Conservation (phyloP, 2,113 vertebrate species). For the Rhabdornis inornatus region DNA sequence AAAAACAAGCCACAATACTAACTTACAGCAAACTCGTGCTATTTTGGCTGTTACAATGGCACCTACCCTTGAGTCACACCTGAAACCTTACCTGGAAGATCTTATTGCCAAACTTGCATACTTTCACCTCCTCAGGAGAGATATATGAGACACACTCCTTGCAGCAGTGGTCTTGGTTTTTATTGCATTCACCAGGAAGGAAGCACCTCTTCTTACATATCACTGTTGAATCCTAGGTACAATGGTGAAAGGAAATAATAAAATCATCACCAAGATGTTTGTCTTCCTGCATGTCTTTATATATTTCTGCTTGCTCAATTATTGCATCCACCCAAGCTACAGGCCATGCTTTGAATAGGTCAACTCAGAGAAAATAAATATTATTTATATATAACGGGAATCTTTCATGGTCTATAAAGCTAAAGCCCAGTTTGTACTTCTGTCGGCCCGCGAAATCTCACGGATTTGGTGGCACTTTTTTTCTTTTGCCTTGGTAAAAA, state of each 20-base stretch:
- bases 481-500: not conserved
- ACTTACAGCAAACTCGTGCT: not conserved
- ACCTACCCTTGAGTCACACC: not conserved
- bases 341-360: not conserved
- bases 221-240: constrained; percentile 88
- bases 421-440: not conserved
- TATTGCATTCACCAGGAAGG: constrained; percentile 75
- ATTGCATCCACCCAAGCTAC: not conserved
- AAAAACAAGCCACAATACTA: not conserved
- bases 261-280: not conserved
- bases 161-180: constrained; percentile 76
- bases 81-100: constrained; percentile 84
- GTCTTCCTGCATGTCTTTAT: not conserved
- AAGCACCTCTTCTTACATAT: constrained; percentile 88
- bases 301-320: not conserved
- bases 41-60: not conserved
- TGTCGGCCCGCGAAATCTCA: not conserved
- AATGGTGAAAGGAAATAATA: not conserved
- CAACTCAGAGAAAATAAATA: not conserved
- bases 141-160: constrained; percentile 85
- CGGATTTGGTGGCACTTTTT: not conserved
- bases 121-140: constrained; percentile 83
- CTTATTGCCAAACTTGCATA: constrained; percentile 92
- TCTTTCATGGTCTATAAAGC: not conserved
- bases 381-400: not conserved